phyloP scores from a whole-genome alignment of 2,113 vertebrate species.

The Butorides virescens region DNA sequence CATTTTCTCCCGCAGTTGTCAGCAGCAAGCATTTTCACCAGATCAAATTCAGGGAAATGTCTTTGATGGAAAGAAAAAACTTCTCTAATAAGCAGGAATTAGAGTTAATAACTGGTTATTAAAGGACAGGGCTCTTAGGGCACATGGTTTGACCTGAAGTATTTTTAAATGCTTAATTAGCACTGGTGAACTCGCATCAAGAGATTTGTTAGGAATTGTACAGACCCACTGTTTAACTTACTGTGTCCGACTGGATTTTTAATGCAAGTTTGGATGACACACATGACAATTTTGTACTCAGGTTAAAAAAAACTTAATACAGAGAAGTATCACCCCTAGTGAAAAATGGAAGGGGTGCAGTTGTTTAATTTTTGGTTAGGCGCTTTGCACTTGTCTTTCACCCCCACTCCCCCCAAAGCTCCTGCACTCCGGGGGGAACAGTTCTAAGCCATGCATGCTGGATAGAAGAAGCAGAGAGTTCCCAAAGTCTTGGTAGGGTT shows the following conservation, averaged over 20 bases:
- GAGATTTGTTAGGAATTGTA: not conserved
- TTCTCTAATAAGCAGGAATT: not conserved
- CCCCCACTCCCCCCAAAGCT: fast-evolving
- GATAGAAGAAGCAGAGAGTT: not conserved
- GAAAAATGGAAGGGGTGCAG: not conserved
- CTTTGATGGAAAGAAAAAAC: not conserved
- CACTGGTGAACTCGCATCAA: not conserved
- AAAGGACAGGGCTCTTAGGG: not conserved
- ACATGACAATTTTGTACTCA: not conserved
- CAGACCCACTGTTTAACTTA: not conserved
- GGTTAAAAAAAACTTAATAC: not conserved
- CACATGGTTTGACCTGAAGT: not conserved
- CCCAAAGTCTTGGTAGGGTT: not conserved
- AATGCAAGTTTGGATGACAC: not conserved
- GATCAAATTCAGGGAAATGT: not conserved
- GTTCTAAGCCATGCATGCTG: not conserved
- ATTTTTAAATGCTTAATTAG: not conserved
- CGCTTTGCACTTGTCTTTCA: not conserved
- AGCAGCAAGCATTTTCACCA: not conserved
- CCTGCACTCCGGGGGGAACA: fast-evolving
- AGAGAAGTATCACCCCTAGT: not conserved
- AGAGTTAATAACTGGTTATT: not conserved
- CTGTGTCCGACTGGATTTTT: not conserved
- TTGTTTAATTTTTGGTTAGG: not conserved
- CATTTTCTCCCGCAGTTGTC: not conserved